Evolutionary conservation across 37 sponge, comb jelly and placozoan genomes (phyloP).

Genomic region (Aphrocallistes beatrix): DNA sequence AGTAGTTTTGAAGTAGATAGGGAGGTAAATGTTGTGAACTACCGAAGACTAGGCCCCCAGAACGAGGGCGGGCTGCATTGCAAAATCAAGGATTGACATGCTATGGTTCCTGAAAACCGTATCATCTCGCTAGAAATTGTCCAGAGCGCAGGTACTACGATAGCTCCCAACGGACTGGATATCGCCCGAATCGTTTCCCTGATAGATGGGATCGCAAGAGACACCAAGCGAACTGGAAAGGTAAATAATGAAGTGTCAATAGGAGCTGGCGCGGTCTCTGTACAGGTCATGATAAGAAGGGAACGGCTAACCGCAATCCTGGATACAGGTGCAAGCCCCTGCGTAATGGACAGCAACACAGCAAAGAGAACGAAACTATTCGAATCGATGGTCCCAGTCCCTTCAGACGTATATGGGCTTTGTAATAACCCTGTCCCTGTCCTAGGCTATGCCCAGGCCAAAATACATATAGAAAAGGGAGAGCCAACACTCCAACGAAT

Average conservation of each 20-base stretch:
- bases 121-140: not conserved
- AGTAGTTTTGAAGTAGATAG: not conserved
- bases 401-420: not conserved
- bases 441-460: not conserved
- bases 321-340: not conserved
- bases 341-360: not conserved
- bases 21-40: not conserved
- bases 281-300: not conserved
- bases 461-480: not conserved
- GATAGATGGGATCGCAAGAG: not conserved
- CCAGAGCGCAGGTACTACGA: not conserved
- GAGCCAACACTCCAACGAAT: slow-evolving; percentile 8
- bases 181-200: not conserved
- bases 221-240: not conserved
- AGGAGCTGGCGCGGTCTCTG: not conserved
- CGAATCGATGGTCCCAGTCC: not conserved
- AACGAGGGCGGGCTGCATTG: not conserved
- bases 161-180: not conserved
- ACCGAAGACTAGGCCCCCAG: not conserved
- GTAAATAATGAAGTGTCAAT: not conserved
- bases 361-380: not conserved
- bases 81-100: not conserved
- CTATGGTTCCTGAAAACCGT: not conserved
- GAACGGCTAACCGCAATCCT: not conserved
- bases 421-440: slow-evolving; percentile 16